Evolutionary conservation across 2,888 invertebrate genomes (phyloP).

Genomic region (Ochropleura plecta): DNA sequence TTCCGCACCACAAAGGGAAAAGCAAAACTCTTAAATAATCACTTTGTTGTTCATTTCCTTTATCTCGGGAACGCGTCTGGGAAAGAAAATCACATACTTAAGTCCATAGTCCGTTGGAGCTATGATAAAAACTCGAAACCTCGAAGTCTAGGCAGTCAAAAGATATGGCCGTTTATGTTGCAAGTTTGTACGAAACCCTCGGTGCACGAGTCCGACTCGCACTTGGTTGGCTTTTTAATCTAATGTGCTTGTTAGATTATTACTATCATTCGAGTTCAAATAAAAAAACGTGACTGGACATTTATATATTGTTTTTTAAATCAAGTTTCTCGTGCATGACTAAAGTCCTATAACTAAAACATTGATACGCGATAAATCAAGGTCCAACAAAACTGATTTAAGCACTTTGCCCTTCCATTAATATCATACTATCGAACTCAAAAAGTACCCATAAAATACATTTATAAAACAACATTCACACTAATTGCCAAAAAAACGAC

Average conservation of each 20-base stretch:
- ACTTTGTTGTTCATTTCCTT: too few species aligned
- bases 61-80: too few species aligned
- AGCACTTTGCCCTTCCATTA: slow-evolving; percentile 19
- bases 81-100: too few species aligned
- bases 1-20: too few species aligned
- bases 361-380: slow-evolving; percentile 24
- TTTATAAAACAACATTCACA: slow-evolving; percentile 49
- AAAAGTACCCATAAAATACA: slow-evolving; percentile 35
- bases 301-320: neutral
- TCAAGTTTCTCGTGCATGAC: slow-evolving; percentile 11
- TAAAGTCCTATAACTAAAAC: slow-evolving; percentile 23
- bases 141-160: too few species aligned
- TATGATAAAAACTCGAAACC: too few species aligned
- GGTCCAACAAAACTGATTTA: slow-evolving; percentile 17
- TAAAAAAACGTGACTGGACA: neutral
- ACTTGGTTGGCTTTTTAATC: neutral
- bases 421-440: slow-evolving; percentile 29
- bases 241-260: too few species aligned
- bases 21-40: too few species aligned
- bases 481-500: slow-evolving; percentile 55
- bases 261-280: neutral
- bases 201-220: too few species aligned
- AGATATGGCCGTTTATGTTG: too few species aligned
- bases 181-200: too few species aligned
- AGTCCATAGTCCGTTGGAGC: too few species aligned